Evolutionary conservation across 2,888 invertebrate genomes (phyloP), one percentile per base, ranked within the genome.

Genomic region (Leptopterna dolabrata): DNA sequence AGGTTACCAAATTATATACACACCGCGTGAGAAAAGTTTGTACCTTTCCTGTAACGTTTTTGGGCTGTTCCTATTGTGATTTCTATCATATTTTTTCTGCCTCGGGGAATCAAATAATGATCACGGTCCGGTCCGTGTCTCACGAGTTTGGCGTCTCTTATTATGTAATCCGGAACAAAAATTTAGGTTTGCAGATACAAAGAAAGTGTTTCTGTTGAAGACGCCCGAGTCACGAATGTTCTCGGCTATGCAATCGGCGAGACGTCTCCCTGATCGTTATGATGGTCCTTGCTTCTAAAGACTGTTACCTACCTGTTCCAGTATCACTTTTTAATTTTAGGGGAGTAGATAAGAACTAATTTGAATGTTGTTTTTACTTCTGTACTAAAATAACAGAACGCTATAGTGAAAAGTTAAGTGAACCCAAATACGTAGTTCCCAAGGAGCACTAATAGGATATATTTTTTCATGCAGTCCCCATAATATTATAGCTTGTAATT

Each of bases 221-320:
- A 73, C 73, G 73, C 73, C 73, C 36, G n/a, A 73, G 73, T 73
- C 73, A 73, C 73, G 73, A 73, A 63, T 63, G 24, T 63, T 63
- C 24, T 24, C 24, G 24, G 63, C 24, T 63, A 0, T 24, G 63
- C 24, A 63, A 63, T 63, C 63, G 63, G 24, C 24, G 24, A 19
- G 2, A 63, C 63, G 24, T 63, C 63, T 63, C 63, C 11, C n/a
- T 14, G 51, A 16, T 51, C 51, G 51, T 51, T 51, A 19, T 7
- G 63, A 63, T 24, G 63, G 24, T 24, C 24, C 63, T 24, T 63
- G 24, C 63, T 4, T 24, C 24, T 19, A 63, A 24, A 63, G 11
- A 6, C 24, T 24, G 63, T 27, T 63, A 63, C n/a, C 14, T 9
- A 45, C 45, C 51, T 51, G n/a, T 13, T 24, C 24, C 13, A 19